Conservation (phyloP, 1,140 invertebrate genomes). For the Heliconius eleuchia region DNA sequence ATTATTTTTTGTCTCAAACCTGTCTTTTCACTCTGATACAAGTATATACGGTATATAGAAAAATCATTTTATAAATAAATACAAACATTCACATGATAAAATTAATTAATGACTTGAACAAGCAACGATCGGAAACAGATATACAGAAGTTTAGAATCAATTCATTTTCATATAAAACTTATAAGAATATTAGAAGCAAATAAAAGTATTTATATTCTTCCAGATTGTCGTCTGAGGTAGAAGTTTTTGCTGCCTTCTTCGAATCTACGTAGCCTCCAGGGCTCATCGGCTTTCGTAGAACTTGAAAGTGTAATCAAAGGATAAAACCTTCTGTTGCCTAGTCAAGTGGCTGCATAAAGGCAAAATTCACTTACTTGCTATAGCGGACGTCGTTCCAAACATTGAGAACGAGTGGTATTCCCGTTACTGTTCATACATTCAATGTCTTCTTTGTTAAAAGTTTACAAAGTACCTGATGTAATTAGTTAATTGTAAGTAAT, state of each 20-base stretch:
- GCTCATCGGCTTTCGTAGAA: constrained; percentile 51
- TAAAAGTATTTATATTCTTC: constrained; percentile 18
- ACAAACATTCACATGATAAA: too few species aligned
- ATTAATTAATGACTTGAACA: too few species aligned
- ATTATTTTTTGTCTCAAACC: too few species aligned
- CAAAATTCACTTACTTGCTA: constrained; percentile 75
- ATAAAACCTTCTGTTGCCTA: constrained; percentile 70
- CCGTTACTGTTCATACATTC: constrained; percentile 35
- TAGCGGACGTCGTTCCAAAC: constrained; percentile 70
- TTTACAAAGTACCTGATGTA: background rate
- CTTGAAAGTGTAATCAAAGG: constrained; percentile 70
- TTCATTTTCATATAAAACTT: too few species aligned
- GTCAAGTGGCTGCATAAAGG: constrained; percentile 72
- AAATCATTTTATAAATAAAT: too few species aligned
- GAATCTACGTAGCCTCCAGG: constrained; percentile 54
- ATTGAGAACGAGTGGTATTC: constrained; percentile 53
- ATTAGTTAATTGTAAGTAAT: too few species aligned
- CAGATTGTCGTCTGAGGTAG: constrained; percentile 43
- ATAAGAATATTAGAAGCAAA: background rate
- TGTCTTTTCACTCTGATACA: too few species aligned
- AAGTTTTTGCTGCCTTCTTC: constrained; percentile 56
- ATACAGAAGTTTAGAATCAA: too few species aligned
- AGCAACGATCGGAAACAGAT: too few species aligned
- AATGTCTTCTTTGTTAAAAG: constrained; percentile 19
- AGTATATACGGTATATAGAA: too few species aligned